Conservation (phyloP, 1,140 invertebrate genomes). For the Archegozetes longisetosus region DNA sequence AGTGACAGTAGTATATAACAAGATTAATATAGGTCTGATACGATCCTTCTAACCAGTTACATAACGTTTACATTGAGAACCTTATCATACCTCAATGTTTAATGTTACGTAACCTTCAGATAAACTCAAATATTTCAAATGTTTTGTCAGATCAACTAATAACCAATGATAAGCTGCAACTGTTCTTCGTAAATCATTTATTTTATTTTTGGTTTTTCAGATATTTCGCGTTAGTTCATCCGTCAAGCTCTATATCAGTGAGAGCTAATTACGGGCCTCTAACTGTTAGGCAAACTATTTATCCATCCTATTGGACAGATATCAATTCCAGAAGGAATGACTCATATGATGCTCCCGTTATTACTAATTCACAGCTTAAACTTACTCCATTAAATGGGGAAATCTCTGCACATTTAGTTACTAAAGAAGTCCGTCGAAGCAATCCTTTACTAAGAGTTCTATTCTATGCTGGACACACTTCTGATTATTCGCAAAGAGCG, state of each 20-base stretch:
- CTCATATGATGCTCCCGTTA: not conserved
- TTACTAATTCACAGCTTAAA: not conserved
- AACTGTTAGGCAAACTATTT: slow-evolving; percentile 4
- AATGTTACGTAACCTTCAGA: no score
- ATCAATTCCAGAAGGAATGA: not conserved
- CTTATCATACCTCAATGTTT: no score
- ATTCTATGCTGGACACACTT: slow-evolving; percentile 54
- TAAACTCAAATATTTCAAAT: no score
- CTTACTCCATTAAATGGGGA: not conserved
- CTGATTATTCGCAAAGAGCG: slow-evolving; percentile 17
- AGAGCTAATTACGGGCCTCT: slow-evolving; percentile 10
- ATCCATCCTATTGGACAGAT: not conserved
- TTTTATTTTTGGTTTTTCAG: no score
- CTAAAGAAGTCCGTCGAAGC: slow-evolving; percentile 59
- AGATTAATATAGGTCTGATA: no score
- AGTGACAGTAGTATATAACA: no score
- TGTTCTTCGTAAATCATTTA: no score
- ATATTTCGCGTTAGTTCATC: slow-evolving; percentile 4
- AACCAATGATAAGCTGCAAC: no score
- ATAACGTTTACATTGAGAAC: no score
- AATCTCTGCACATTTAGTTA: slow-evolving; percentile 58
- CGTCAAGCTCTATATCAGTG: slow-evolving; percentile 1
- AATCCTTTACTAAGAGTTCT: slow-evolving; percentile 68
- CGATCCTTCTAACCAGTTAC: no score
- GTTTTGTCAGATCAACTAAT: no score